Evolutionary conservation across 2,113 vertebrate species (phyloP).

Genomic region (Oryzias javanicus): DNA sequence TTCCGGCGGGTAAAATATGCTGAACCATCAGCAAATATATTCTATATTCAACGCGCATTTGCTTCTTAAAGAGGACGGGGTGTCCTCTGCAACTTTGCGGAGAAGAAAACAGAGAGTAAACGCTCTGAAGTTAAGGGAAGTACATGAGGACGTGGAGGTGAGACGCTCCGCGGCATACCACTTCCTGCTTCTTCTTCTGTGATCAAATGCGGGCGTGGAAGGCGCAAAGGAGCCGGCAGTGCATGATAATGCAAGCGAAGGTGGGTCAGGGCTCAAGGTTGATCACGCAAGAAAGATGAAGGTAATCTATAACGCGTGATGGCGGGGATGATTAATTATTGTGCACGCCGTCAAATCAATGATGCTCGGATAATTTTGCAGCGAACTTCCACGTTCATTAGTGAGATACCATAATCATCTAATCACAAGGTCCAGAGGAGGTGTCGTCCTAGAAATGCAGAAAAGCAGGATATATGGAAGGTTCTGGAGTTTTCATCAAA

Average conservation of each 20-base stretch:
- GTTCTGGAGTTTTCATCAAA: too few species aligned
- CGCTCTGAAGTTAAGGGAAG: slow-evolving; percentile 51
- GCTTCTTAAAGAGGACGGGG: slow-evolving; percentile 49
- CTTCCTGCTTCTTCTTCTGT: slow-evolving; percentile 13
- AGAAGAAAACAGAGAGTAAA: slow-evolving; percentile 58
- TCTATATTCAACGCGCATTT: slow-evolving; percentile 61
- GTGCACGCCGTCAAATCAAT: slow-evolving; percentile 52
- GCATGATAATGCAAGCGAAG: slow-evolving; percentile 50
- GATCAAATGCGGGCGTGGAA: slow-evolving; percentile 34
- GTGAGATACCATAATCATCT: slow-evolving; percentile 37
- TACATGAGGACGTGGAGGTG: slow-evolving; percentile 25
- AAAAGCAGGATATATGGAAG: too few species aligned
- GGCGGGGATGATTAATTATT: slow-evolving; percentile 56
- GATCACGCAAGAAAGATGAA: slow-evolving; percentile 44
- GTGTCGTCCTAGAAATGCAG: not conserved
- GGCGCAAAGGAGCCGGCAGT: slow-evolving; percentile 4
- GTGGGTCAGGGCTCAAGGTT: slow-evolving; percentile 53
- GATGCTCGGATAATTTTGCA: slow-evolving; percentile 44
- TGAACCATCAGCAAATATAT: slow-evolving; percentile 56
- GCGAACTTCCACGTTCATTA: slow-evolving; percentile 44
- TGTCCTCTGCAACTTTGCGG: slow-evolving; percentile 61
- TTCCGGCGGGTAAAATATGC: slow-evolving; percentile 53
- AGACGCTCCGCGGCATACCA: slow-evolving; percentile 45
- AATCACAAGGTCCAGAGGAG: slow-evolving; percentile 19
- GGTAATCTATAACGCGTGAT: slow-evolving; percentile 51